Percentiles rank a stretch among this genome's conserved stretches.
Evolutionary conservation across 2,888 invertebrate species (phyloP).

Genomic region (Leptopilina syphax): DNA sequence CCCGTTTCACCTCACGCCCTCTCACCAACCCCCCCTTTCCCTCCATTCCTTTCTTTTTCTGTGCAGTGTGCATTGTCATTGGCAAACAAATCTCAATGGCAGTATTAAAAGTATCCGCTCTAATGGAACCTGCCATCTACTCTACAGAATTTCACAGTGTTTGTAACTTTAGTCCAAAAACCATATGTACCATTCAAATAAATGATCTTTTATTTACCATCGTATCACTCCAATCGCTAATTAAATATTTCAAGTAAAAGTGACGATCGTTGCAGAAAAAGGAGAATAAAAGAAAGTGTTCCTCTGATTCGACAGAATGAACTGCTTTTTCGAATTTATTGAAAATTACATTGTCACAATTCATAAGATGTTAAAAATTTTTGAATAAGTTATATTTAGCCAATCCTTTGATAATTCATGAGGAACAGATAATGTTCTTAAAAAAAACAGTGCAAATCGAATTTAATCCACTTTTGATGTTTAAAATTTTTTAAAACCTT

Average conservation of each 20-base stretch:
- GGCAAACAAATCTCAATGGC: constrained; percentile 75
- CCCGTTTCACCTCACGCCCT: constrained; percentile 51
- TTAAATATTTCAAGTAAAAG: neutral
- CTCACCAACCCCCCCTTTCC: constrained; percentile 33
- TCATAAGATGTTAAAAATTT: too few relatives aligned
- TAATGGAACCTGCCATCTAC: constrained; percentile 70
- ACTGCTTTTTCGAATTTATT: too few relatives aligned
- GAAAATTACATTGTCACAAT: too few relatives aligned
- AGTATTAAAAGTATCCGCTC: constrained; percentile 75
- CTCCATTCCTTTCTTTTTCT: constrained; percentile 52
- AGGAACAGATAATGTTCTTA: too few relatives aligned
- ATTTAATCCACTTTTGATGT: too few relatives aligned
- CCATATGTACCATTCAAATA: constrained; percentile 23
- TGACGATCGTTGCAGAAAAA: neutral
- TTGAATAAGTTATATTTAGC: too few relatives aligned
- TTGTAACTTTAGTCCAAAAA: constrained; percentile 40
- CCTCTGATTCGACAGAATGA: too few relatives aligned
- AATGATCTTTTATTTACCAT: neutral
- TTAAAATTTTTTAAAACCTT: too few relatives aligned
- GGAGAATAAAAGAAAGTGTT: too few relatives aligned
- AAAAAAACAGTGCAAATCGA: too few relatives aligned
- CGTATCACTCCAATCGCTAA: neutral
- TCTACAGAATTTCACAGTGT: constrained; percentile 56
- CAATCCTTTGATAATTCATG: too few relatives aligned
- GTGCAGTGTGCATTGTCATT: constrained; percentile 73